phyloP scores from a whole-genome alignment of 2,888 invertebrate species.

The Entomobrya multifasciata region DNA sequence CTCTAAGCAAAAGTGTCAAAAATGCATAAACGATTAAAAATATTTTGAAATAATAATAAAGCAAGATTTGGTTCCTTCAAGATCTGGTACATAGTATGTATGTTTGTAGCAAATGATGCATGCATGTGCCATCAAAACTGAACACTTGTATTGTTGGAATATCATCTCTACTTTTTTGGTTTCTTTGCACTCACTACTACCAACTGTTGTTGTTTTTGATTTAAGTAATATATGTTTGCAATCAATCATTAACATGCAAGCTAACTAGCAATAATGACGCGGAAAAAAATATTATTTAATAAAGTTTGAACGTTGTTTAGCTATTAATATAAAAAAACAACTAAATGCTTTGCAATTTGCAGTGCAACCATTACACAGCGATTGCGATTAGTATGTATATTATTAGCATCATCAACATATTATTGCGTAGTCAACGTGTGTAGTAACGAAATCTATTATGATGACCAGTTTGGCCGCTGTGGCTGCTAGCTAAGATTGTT shows the following conservation, averaged over 20 bases:
- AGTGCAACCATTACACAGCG: neutral
- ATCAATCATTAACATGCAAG: conserved; percentile 7
- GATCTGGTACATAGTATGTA: no score
- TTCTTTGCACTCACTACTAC: neutral
- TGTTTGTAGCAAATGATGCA: no score
- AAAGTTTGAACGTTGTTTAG: neutral
- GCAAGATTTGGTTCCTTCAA: no score
- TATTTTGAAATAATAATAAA: no score
- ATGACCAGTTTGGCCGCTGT: neutral
- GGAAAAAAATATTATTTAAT: no score
- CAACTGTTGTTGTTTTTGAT: no score
- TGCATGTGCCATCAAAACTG: no score
- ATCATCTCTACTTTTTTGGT: no score
- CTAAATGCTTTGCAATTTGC: no score
- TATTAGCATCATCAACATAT: neutral
- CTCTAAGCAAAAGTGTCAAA: no score
- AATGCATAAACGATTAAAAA: no score
- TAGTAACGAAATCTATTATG: conserved; percentile 17
- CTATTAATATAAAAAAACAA: neutral
- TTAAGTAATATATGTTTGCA: neutral
- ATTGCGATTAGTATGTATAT: neutral
- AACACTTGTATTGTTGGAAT: no score
- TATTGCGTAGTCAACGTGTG: neutral
- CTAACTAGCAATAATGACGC: conserved; percentile 38
- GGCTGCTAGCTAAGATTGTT: neutral